These are phyloP conservation scores for Apolygus lucorum DNA, from an alignment of 1,140 invertebrate species.

Conservation along the genomic window DNA sequence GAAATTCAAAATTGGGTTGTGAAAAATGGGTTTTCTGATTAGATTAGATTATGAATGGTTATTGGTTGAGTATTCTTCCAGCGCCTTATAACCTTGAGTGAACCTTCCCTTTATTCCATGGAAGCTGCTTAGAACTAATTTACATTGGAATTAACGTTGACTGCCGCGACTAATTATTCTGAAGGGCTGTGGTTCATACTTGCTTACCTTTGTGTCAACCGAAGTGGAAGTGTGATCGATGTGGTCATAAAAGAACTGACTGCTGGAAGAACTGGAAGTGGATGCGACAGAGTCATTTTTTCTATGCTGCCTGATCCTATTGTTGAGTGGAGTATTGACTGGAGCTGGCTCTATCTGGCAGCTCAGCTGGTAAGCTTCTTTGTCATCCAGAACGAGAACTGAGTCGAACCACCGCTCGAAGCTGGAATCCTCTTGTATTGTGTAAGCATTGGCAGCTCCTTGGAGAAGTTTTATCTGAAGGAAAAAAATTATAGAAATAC, in stretches of 20 bases:
- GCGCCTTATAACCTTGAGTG: no score
- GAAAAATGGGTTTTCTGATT: no score
- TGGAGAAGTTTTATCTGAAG: conserved; percentile 82
- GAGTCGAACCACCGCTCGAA: conserved; percentile 93
- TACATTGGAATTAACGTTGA: no score
- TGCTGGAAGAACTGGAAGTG: conserved; percentile 75
- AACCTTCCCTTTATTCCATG: no score
- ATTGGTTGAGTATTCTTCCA: no score
- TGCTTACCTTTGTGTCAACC: conserved; percentile 52
- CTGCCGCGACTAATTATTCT: no score
- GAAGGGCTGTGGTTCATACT: no score
- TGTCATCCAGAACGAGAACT: conserved; percentile 77
- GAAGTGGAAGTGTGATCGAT: conserved; percentile 49
- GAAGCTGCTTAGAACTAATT: no score
- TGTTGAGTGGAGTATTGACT: conserved; percentile 27
- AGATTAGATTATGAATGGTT: no score
- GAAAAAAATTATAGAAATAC: conserved; percentile 18
- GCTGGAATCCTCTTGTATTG: conserved; percentile 66
- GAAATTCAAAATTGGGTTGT: no score
- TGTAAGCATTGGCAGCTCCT: conserved; percentile 94
- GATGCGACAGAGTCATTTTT: conserved; percentile 88
- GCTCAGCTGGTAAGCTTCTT: conserved; percentile 82
- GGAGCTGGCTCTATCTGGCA: conserved; percentile 77
- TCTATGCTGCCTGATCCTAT: conserved; percentile 45
- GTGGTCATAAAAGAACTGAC: conserved; percentile 70